Percentiles rank a stretch among this genome's conserved stretches.
Evolutionary conservation across 2,113 vertebrate genomes (phyloP).

Genomic region (Zosterops hypoxanthus): DNA sequence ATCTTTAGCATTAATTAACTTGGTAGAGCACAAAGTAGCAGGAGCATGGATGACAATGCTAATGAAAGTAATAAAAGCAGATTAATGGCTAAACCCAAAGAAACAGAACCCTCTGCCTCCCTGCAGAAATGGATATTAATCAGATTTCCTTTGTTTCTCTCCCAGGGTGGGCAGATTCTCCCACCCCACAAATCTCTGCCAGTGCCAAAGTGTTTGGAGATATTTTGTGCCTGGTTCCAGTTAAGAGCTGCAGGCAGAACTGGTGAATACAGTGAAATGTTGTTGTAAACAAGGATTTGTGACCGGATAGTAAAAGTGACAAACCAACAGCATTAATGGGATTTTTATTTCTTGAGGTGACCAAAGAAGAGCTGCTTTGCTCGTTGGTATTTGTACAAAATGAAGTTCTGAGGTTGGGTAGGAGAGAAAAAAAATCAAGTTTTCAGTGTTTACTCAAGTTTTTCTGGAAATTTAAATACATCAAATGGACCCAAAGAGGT

Average conservation of each 20-base stretch:
- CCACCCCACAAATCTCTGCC: not conserved
- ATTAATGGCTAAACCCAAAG: conserved; percentile 9
- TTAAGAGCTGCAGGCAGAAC: not conserved
- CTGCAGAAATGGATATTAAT: not conserved
- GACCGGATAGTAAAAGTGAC: not conserved
- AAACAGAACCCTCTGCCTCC: not conserved
- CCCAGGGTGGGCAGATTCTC: not conserved
- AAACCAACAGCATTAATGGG: not conserved
- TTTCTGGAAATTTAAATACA: not conserved
- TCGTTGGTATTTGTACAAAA: not conserved
- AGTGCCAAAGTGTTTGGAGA: not conserved
- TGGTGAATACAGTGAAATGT: not conserved
- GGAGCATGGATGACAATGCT: not conserved
- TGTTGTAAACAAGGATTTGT: not conserved
- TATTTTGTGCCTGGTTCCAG: not conserved
- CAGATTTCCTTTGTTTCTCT: conserved; percentile 20
- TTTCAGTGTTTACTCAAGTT: rapidly evolving
- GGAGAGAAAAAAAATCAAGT: not conserved
- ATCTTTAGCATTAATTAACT: conserved; percentile 15
- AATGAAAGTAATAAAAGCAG: conserved; percentile 27
- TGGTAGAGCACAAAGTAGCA: not conserved
- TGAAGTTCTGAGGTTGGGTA: not conserved
- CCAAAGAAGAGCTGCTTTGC: not conserved
- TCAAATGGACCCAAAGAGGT: not conserved
- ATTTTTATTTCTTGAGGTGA: not conserved